phyloP scores from a whole-genome alignment of 2,113 vertebrate species.

The Alectura lathami region DNA sequence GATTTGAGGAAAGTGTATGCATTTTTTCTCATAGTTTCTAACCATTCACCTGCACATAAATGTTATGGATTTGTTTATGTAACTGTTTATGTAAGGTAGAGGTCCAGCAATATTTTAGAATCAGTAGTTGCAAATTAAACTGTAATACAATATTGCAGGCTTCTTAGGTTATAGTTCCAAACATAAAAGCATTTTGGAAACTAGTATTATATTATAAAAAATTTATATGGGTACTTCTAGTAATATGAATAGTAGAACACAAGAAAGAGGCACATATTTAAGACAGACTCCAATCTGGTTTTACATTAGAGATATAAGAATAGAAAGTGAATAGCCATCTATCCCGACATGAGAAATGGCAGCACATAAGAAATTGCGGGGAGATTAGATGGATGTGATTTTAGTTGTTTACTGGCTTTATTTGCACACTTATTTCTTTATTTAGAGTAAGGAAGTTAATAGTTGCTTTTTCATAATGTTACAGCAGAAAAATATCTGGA shows the following conservation, averaged over 20 bases:
- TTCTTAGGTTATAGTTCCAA: background rate
- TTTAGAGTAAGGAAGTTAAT: background rate
- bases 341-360: background rate
- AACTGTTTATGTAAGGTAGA: background rate
- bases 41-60: background rate
- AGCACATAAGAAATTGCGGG: background rate
- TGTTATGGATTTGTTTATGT: background rate
- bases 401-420: background rate
- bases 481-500: background rate
- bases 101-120: background rate
- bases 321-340: background rate
- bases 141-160: background rate
- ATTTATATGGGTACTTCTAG: conserved; percentile 30
- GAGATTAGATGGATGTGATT: background rate
- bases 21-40: background rate
- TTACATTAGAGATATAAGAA: conserved; percentile 25
- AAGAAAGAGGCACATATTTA: conserved; percentile 13
- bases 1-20: background rate
- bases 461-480: background rate
- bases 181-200: conserved; percentile 12
- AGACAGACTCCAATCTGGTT: conserved; percentile 23
- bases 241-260: background rate
- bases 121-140: background rate
- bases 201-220: conserved; percentile 16
- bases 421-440: background rate